Conservation (phyloP, 2,888 invertebrate genomes). For the Saturnia pavonia region DNA sequence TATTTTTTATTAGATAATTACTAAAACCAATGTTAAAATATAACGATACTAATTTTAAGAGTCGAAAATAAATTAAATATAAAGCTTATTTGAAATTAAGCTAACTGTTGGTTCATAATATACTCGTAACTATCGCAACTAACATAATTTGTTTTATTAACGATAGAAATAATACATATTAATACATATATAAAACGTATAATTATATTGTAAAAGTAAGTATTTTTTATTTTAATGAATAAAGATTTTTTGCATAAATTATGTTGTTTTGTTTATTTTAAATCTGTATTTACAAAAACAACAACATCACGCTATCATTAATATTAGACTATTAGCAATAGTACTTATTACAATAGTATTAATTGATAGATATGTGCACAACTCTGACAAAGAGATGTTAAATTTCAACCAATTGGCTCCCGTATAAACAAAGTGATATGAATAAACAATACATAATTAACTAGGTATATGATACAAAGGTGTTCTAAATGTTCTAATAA, state of each 20-base stretch:
- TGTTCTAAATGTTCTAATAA: constrained; percentile 1
- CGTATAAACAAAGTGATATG: neutral
- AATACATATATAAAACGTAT: neutral
- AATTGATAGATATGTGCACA: too few species aligned
- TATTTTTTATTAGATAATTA: neutral
- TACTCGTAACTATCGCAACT: too few species aligned
- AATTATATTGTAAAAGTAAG: neutral
- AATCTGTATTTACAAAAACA: neutral
- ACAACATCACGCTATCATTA: neutral
- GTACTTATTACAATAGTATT: neutral
- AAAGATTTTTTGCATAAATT: neutral
- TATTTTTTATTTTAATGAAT: neutral
- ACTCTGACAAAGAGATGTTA: neutral
- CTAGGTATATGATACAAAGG: neutral
- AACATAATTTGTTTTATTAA: too few species aligned
- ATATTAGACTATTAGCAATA: neutral
- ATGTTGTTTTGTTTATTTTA: neutral
- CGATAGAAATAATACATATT: too few species aligned
- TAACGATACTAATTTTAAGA: neutral
- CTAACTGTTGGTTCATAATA: too few species aligned
- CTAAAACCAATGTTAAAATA: neutral
- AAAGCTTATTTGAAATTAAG: too few species aligned
- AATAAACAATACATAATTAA: neutral
- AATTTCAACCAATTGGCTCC: neutral
- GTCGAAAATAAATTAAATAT: neutral